Base-by-base conservation (phyloP, 30 jellyfish, hydroid and myxozoan species). In the Aurelia aurita complex sp. Pacific region DNA sequence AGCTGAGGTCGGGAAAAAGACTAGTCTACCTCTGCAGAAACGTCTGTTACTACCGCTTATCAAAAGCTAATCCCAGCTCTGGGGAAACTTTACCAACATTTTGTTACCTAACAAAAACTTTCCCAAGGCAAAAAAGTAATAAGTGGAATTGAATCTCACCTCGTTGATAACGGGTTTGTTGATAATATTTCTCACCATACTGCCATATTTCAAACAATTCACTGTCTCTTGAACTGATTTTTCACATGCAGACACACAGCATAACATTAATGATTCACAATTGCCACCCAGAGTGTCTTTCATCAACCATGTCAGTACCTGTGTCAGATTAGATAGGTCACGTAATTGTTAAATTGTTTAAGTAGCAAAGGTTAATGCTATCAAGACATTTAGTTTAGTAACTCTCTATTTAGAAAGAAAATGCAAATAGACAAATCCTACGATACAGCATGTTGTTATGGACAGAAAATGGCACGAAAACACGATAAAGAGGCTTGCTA, bases 211-310 rank as follows among this genome's bases (percentile, higher is more conserved):
- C 55, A 95, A 60, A 33, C 97, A 86, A 80, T 85, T 81, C 40
- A 89, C 85, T 8, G 97, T 95, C 34, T 95, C 99, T 51, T 86
- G 97, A 2, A 85, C 77, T 7, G 89, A 29, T 85, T 82, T 81
- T 53, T 87, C 97, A 33, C 90, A 18, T 23, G 96, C 82, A 11
- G 97, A 89, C 7, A 95, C 66, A 68, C 99, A 95, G 81, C 99
- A 95, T 19, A 95, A 59, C 99, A 95, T 95, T 35, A 95, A 36
- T 5, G 97, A 86, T 46, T 89, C 96, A 79, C 99, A 79, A 64
- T 95, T 95, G 6, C 99, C 99, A 60, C 99, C 99, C 10, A 95
- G 90, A 11, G 99, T 88, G 67, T 95, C 99, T 79, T 95, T 95
- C 99, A 95, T 90, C 57, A 89, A 74, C 97, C 92, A 95, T 16